Evolutionary conservation across 2,797 vertebrate genomes (phyloP).

Genomic region (Falco berigora): DNA sequence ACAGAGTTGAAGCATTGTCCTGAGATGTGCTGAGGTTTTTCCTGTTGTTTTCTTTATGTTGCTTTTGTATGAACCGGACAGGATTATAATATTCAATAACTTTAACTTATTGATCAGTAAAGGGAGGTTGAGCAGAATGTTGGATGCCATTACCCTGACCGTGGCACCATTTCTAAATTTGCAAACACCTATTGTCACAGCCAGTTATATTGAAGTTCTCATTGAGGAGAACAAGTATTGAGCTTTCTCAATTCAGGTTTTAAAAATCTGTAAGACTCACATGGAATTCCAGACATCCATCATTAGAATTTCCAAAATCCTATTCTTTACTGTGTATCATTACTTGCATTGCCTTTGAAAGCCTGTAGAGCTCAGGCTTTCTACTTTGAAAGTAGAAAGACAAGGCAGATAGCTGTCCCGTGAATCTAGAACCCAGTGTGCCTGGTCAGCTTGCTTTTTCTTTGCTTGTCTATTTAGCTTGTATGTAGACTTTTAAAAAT

Average conservation of each 20-base stretch:
- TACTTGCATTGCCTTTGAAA: background rate
- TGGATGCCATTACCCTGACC: background rate
- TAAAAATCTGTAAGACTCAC: background rate
- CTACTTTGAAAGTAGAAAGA: background rate
- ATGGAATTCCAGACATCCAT: background rate
- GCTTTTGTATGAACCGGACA: background rate
- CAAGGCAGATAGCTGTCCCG: background rate
- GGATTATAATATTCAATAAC: background rate
- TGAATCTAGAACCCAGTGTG: background rate
- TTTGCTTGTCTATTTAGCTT: background rate
- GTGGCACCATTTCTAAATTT: background rate
- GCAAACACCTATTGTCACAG: background rate
- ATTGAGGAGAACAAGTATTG: background rate
- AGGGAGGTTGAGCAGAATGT: background rate
- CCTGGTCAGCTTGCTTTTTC: background rate
- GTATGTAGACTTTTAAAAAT: background rate
- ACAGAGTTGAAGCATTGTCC: background rate
- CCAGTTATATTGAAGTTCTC: background rate
- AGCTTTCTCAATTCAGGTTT: background rate
- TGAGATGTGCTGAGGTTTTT: background rate
- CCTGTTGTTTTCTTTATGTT: background rate
- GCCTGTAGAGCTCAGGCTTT: background rate
- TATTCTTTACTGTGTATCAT: background rate
- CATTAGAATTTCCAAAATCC: background rate
- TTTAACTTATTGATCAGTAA: background rate